phyloP scores from a whole-genome alignment of 2,888 invertebrate species.

The Ptychoptera contaminata region DNA sequence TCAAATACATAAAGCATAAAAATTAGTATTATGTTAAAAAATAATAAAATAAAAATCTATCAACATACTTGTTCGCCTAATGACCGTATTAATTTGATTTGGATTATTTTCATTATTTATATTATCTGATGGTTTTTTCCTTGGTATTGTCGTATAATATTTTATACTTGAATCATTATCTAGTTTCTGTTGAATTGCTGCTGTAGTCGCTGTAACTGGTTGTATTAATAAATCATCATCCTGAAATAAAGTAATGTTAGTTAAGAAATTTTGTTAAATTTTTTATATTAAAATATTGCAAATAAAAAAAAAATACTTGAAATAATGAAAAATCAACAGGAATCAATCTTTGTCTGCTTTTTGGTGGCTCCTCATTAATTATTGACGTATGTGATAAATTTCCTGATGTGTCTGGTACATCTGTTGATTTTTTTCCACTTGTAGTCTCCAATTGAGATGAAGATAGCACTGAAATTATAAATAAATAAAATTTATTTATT shows the following conservation, averaged over 20 bases:
- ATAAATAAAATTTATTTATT: conserved; percentile 8
- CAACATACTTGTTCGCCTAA: conserved; percentile 30
- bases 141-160: conserved; percentile 17
- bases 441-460: conserved; percentile 18
- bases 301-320: conserved; percentile 35
- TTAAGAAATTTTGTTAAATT: neutral
- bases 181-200: conserved; percentile 10
- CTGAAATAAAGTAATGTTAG: conserved; percentile 6
- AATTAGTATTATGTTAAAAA: no score
- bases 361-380: conserved; percentile 15
- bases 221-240: conserved; percentile 16
- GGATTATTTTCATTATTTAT: conserved; percentile 15
- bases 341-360: conserved; percentile 45
- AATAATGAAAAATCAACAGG: conserved; percentile 71
- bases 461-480: conserved; percentile 29
- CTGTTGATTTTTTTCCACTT: conserved; percentile 22
- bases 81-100: conserved; percentile 18
- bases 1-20: conserved; percentile 6
- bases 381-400: conserved; percentile 20
- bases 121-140: conserved; percentile 27
- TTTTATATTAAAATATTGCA: neutral
- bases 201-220: conserved; percentile 12
- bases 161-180: neutral
- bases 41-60: neutral
- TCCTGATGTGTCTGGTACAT: conserved; percentile 33